These are phyloP conservation scores for Spheniscus mendiculus DNA, from an alignment of 2,113 vertebrate genomes.

Conservation along the genomic window DNA sequence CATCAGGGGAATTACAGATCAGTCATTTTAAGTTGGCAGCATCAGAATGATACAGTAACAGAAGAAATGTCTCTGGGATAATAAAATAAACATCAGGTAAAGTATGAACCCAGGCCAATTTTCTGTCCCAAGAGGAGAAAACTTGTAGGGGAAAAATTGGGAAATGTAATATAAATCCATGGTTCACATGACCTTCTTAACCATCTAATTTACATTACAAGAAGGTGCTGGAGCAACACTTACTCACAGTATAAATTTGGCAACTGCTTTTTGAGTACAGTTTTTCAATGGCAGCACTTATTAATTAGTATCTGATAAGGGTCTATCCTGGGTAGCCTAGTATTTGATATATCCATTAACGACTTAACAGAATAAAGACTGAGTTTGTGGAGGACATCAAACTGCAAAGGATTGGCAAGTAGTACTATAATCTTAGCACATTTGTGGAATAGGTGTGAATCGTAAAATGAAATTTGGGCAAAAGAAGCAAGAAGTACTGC, in stretches of 20 bases:
- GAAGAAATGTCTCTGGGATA: background rate
- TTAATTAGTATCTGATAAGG: background rate
- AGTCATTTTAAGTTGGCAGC: background rate
- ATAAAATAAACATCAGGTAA: background rate
- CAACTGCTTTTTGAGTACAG: background rate
- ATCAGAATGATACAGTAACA: background rate
- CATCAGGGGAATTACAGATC: background rate
- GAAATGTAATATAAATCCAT: background rate
- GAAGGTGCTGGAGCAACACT: background rate
- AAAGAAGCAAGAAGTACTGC: background rate
- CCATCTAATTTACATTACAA: background rate
- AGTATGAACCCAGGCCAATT: background rate
- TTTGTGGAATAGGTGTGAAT: background rate
- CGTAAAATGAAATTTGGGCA: background rate
- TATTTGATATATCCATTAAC: background rate
- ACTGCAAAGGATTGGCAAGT: background rate
- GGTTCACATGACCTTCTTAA: background rate
- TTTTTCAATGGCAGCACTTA: background rate
- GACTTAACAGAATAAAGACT: background rate
- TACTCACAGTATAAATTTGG: background rate
- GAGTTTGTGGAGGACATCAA: background rate
- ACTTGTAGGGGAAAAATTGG: background rate
- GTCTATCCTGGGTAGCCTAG: background rate
- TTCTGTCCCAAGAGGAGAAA: background rate
- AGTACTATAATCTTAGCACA: background rate